Evolutionary conservation across 2,797 vertebrate genomes (phyloP), one percentile per base, ranked within the genome.

Genomic region (Dallia pectoralis): DNA sequence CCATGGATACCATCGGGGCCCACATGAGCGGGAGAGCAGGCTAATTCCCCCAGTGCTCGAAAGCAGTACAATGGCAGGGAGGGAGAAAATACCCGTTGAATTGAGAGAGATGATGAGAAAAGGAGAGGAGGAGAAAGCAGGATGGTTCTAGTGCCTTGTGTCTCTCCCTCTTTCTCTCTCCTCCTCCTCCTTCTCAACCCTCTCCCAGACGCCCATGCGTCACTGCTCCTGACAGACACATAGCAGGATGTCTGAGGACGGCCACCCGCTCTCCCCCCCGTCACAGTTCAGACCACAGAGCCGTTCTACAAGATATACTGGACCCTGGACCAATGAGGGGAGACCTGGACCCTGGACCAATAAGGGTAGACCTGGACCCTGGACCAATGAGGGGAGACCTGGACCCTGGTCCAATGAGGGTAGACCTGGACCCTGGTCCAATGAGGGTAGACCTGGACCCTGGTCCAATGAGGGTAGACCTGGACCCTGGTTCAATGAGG

Each of bases 1-100:
- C 18, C 59, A 61, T 73, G 74, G 72, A 78, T 71, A 62, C 56
- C 56, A 16, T 36, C 36, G 49, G 63, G n/a, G 14, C 16, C 5
- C 14, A 51, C 25, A 8, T 53, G 14, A 53, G 65, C 47, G 67
- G 48, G 47, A 51, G 48, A 11, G 25, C 4, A 33, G 18, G 29
- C 27, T 19, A 51, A 69, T 68, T 68, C 67, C 36, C n/a, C 25
- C 25, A 69, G 25, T 49, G 44, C 48, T 49, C 12, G 16, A 25
- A 29, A 12, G 11, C 44, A 48, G 67, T 15, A 25, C 15, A 63
- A 40, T n/a, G 61, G 27, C 19, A 64, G 14, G 16, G 61, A 32
- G 61, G 27, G 33, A 36, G 33, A 36, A 7, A 36, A 36, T 3
- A 3, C 33, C 33, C 33, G 3, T 36, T 36, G 33, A 36, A 36